A percentile compares a stretch with the other conserved stretches of the same genome.
Evolutionary conservation across 2,888 invertebrate species (phyloP).

Genomic region (Xiphydria camelus): DNA sequence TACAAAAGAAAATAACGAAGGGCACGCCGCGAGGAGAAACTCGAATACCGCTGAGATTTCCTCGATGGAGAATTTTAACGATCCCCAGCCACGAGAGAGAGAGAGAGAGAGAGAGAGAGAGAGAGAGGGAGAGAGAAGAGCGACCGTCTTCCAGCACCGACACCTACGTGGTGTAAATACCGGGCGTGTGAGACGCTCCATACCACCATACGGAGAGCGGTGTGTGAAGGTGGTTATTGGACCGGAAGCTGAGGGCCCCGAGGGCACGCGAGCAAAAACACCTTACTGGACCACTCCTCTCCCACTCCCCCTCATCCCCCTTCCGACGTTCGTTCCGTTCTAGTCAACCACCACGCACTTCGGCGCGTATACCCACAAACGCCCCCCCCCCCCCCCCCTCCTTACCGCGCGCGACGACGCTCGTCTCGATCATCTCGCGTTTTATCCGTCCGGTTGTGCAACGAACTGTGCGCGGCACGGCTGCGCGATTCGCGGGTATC

Average conservation of each 20-base stretch:
- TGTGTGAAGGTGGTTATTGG: constrained; percentile 25
- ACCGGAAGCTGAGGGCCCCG: constrained; percentile 27
- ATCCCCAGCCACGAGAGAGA: background rate
- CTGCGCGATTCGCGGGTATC: too few relatives aligned
- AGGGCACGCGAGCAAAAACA: constrained; percentile 24
- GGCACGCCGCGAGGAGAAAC: too few relatives aligned
- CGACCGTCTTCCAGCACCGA: background rate
- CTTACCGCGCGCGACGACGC: too few relatives aligned
- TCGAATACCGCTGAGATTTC: too few relatives aligned
- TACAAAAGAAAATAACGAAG: too few relatives aligned
- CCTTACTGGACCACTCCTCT: constrained; percentile 25
- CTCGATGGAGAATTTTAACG: too few relatives aligned
- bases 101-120: background rate
- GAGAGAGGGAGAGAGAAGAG: background rate
- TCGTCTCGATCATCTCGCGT: constrained; percentile 22
- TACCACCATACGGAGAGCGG: background rate
- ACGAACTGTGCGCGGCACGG: too few relatives aligned
- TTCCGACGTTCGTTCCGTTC: constrained; percentile 26
- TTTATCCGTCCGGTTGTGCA: constrained; percentile 23
- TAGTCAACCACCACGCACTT: constrained; percentile 17
- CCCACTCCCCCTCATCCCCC: constrained; percentile 13
- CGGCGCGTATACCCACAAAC: too few relatives aligned
- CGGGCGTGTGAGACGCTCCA: background rate
- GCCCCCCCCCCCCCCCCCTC: constrained; percentile 19
- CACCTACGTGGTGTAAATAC: background rate